These are phyloP conservation scores for cattle (Bos taurus) DNA, from an alignment of 2,113 vertebrate genomes.

Conservation along the genomic window ARS-UCD2.0 NC_037332.1:41035501-41036000, in stretches of 20 bases:
- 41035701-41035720: background rate
- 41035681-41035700: background rate
- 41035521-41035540: rapidly evolving
- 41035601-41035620: background rate
- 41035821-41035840: background rate
- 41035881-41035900: background rate
- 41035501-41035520: background rate
- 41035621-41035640: background rate
- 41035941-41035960: background rate
- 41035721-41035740: background rate
- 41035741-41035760: background rate
- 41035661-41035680: background rate
- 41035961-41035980: background rate
- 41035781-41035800: background rate
- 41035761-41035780: background rate
- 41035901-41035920: background rate
- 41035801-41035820: background rate
- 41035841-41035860: rapidly evolving
- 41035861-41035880: background rate
- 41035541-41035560: background rate
- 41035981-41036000: background rate
- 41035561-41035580: background rate
- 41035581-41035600: background rate
- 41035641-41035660: background rate
- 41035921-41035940: background rate